Conservation (phyloP, 2,797 vertebrate genomes). For the Bufotes viridis region DNA sequence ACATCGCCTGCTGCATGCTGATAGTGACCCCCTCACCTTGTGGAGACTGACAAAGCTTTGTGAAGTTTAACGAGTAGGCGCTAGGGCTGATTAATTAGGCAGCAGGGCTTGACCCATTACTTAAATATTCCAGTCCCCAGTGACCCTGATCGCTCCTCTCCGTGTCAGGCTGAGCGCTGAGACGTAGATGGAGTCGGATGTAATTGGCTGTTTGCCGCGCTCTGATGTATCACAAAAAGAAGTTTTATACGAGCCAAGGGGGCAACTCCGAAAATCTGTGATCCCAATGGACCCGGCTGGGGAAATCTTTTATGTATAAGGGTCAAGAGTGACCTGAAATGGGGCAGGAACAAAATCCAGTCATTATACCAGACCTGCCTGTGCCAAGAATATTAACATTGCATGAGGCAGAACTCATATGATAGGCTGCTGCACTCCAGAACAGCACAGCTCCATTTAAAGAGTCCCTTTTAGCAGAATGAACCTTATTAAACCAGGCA, state of each 20-base stretch:
- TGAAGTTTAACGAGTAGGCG: background rate
- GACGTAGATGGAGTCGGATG: background rate
- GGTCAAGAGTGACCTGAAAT: background rate
- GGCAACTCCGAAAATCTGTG: background rate
- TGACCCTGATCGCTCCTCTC: background rate
- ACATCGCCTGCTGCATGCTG: background rate
- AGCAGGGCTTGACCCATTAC: background rate
- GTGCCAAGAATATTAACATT: background rate
- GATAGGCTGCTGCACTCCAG: too few relatives aligned
- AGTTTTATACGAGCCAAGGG: background rate
- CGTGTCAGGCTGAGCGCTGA: background rate
- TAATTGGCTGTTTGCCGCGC: slow-evolving; percentile 25
- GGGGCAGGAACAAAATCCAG: background rate
- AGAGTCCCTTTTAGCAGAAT: too few relatives aligned
- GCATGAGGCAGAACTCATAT: background rate
- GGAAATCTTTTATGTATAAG: slow-evolving; percentile 29
- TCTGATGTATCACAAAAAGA: background rate
- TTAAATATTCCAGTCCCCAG: slow-evolving; percentile 16
- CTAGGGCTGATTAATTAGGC: slow-evolving; percentile 44
- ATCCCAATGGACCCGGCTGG: slow-evolving; percentile 4
- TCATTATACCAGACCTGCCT: background rate
- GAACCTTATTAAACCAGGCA: too few relatives aligned
- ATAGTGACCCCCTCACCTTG: slow-evolving; percentile 24
- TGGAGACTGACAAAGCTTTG: background rate
- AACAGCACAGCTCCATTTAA: too few relatives aligned